Conservation (phyloP, 2,797 vertebrate species). For the Cyprinella venusta region DNA sequence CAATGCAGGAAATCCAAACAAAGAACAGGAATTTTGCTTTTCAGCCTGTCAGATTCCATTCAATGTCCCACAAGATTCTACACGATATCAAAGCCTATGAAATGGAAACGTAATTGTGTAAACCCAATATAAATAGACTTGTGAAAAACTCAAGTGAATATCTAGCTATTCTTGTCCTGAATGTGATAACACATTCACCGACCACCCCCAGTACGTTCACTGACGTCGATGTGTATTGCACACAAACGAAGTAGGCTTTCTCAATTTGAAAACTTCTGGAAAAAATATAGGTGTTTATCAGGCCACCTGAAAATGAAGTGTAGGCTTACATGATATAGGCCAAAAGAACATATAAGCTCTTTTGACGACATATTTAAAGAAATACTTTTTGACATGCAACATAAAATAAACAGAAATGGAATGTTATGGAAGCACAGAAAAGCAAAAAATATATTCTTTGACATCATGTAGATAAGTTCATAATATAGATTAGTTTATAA, state of each 20-base stretch:
- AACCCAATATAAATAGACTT: background rate
- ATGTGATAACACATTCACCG: background rate
- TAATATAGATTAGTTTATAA: background rate
- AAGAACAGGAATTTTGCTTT: constrained; percentile 29
- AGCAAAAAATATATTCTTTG: background rate
- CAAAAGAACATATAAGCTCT: background rate
- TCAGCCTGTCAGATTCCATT: constrained; percentile 29
- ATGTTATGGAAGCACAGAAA: background rate
- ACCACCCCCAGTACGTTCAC: background rate
- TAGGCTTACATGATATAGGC: background rate
- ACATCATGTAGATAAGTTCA: background rate
- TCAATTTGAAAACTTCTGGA: background rate
- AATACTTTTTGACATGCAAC: background rate
- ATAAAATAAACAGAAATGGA: background rate
- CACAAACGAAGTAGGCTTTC: background rate
- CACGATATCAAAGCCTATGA: background rate
- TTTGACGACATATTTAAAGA: background rate
- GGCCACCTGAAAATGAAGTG: background rate
- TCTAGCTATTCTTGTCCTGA: background rate
- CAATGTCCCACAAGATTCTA: background rate
- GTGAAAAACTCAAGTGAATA: background rate
- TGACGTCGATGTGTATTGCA: background rate
- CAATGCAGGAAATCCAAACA: constrained; percentile 36
- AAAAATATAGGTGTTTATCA: background rate
- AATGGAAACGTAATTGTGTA: background rate